Conservation (phyloP, 2,888 invertebrate genomes). For the Yponomeuta cagnagella region DNA sequence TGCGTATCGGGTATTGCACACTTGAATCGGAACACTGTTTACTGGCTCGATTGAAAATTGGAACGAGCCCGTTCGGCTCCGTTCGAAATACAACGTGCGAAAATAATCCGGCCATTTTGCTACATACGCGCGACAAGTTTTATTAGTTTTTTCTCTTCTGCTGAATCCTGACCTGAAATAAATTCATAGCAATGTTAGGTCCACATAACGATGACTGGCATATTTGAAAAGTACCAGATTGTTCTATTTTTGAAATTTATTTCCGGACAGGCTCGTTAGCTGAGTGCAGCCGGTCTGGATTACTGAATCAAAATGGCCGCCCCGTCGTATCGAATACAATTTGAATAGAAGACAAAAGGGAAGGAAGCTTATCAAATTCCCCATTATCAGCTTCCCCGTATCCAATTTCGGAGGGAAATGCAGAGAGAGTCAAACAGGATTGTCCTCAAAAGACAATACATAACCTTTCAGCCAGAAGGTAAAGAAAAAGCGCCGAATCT, state of each 20-base stretch:
- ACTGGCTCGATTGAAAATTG: conserved; percentile 4
- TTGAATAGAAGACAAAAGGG: neutral
- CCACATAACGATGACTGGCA: neutral
- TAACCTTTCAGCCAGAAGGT: conserved; percentile 64
- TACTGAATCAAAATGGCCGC: neutral
- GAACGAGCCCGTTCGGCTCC: neutral
- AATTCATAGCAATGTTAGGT: neutral
- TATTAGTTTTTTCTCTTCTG: conserved; percentile 8
- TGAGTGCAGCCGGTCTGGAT: neutral
- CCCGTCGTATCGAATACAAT: neutral
- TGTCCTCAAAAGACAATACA: conserved; percentile 59
- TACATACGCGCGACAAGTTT: conserved; percentile 9
- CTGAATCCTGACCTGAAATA: conserved; percentile 14
- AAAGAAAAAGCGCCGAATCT: conserved; percentile 70
- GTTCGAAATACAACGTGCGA: neutral
- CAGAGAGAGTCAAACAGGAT: conserved; percentile 44
- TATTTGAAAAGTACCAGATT: neutral
- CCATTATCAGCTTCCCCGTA: conserved; percentile 37
- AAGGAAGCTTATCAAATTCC: conserved; percentile 14
- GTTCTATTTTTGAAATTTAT: conserved; percentile 4
- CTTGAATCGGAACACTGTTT: conserved; percentile 2
- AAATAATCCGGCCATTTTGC: neutral
- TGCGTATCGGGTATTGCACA: neutral
- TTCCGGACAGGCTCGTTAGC: neutral
- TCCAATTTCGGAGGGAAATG: conserved; percentile 39